Evolutionary conservation across 2,888 invertebrate species (phyloP), one percentile per base, ranked within the genome.

Genomic region (Sarcophaga variegata): DNA sequence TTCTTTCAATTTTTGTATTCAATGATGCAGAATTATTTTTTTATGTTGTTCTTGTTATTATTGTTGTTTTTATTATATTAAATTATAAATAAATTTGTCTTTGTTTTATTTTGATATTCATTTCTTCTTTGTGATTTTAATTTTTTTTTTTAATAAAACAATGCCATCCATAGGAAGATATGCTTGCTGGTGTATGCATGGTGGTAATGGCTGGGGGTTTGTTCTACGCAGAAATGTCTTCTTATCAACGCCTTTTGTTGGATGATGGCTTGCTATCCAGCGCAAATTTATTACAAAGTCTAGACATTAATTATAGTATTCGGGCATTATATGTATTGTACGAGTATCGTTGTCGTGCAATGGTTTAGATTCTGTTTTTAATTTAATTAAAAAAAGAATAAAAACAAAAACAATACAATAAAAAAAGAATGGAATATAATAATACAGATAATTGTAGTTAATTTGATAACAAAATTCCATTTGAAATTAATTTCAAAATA

Each of bases 281-380:
- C 10, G n/a, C 17, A 67, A 14, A 37, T 69, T 49, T 22, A 47
- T 69, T 69, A 22, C 14, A 22, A 17, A 63, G 81, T 81, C 81
- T 81, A 81, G 81, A 81, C 81, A 70, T 81, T 81, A 81, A 76
- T 81, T 76, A 63, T 70, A 70, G 64, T 25, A 66, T 20, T 27
- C 27, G 14, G 63, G 10, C 8, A 37, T 37, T 37, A 37, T 37
- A 37, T 37, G 8, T 20, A 20, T 20, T 20, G 20, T 20, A 20
- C 20, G 20, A 20, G 10, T 10, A 37, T 8, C 37, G 8, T 10
- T 37, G 37, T 37, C 37, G 37, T 8, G 0, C 2, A 37, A 37
- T 37, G 37, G 8, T 37, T 37, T 37, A 10, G 37, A 8, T 37
- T 37, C 37, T 37, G 37, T 37, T 37, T 2, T 37, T 37, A 37